Evolutionary conservation across 2,888 invertebrate species (phyloP), one percentile per base, ranked within the genome.

Genomic region (Selenia dentaria): DNA sequence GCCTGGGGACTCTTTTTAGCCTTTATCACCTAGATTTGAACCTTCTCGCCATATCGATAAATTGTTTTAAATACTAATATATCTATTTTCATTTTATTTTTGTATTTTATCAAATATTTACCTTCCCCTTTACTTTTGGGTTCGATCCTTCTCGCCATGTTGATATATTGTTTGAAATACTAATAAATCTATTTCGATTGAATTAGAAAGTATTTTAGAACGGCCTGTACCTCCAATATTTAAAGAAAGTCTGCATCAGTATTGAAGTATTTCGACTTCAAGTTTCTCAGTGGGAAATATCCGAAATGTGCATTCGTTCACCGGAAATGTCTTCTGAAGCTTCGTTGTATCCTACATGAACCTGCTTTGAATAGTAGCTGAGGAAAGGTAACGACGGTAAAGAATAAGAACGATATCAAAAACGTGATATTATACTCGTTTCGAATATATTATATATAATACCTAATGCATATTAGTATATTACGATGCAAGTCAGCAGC

Each of bases 261-360:
- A 81, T 82, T 70, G 78, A 77, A 78, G 72, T 73, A 78, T 79
- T 77, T 75, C 70, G 70, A 75, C 66, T 71, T 67, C 62, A 60
- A 71, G 62, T 66, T 67, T 71, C 58, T 42, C 68, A 73, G 79
- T 73, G 74, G 64, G 68, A 71, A 81, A 85, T 85, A 83, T 84
- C 76, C 79, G 77, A 85, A 88, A 86, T 84, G 81, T 84, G 79
- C 79, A 83, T 79, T 68, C 78, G 73, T 70, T 70, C 64, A 59
- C 65, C 76, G 82, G 83, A 79, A 81, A 83, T 79, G 80, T 83
- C 77, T 75, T 69, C 70, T 67, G 74, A 76, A 84, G 82, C 81
- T 76, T 67, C 62, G 62, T 65, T 71, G 70, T 77, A 80, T 78
- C 76, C 70, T 62, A 62, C 62, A 67, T 61, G 73, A 68, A 71